Base-by-base conservation (phyloP, 1,140 invertebrate genomes). In the Apolygus lucorum region DNA sequence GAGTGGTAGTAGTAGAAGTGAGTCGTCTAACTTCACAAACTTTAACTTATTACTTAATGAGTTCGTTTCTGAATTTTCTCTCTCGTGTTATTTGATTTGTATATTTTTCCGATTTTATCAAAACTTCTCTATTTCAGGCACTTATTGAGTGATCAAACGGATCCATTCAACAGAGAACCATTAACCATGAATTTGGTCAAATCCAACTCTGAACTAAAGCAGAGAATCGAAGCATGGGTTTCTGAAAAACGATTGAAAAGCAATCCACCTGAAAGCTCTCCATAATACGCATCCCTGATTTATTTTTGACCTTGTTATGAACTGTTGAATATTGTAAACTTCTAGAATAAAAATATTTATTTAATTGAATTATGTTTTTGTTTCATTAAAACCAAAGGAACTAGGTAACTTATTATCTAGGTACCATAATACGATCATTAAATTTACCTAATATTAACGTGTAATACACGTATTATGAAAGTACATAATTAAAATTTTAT, bases 121-220 rank as follows among this genome's bases (percentile, higher is more conserved):
- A 25, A 72, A 67, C 73, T 14, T 64, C 68, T 11, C 25, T 52
- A 26, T 63, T 84, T 66, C 76, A 90, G 90, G 66, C 91, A 93
- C 79, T 82, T 94, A 70, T 77, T 94, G 21, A 96, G 93, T 77
- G 95, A 98, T 80, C 95, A 98, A 78, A 90, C 90, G 0, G 96
- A 98, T 83, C 95, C 95, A 0, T 98, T 98, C 76, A 98, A 97
- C 81, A 84, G 95, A 62, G 88, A 90, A 52, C 93, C 93, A 0
- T 82, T 98, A 1, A 93, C 92, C 1, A 92, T 98, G 91, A 93
- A 97, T 74, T 90, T 93, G 85, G 86, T 98, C 0, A 87, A 87
- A 75, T 86, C 94, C 0, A 87, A 93, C 77, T 82, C 79, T 14
- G 90, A 93, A 72, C 82, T 98, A 17, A 89, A 88, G 76, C 78